Base-by-base conservation (phyloP, 2,797 vertebrate genomes). In the Saxicola maurus region DNA sequence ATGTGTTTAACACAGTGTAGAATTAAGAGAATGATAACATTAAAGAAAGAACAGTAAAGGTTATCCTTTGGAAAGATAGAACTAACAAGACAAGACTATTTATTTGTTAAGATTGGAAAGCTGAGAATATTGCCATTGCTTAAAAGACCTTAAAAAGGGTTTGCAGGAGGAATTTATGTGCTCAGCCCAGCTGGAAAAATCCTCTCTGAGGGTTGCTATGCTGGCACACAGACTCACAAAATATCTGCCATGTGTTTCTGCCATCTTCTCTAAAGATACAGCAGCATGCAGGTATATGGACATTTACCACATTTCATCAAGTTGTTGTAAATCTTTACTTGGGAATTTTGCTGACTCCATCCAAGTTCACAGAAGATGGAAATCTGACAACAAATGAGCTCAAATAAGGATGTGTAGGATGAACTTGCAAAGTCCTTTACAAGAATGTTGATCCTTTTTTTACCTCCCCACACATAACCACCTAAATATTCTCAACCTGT, bases 1-100 rank as follows among this genome's bases (percentile, higher is more conserved):
- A 8, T 38, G 48, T n/a, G 8, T n/a, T 2, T 33, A 57, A 40
- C 9, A 73, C 3, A 43, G 0, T 1, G 6, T 20, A 48, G 46
- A 21, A 31, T 77, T 60, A 45, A 79, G 23, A 62, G 30, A 62
- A 56, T 25, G 2, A 5, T 18, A 35, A 2, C 0, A 0, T 31
- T 17, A 42, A 80, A 81, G 24, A 25, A 53, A 75, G 35, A 85
- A 49, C 2, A 17, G 13, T 16, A 62, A 37, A 56, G 1, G 14
- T 64, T 64, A 53, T 52, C 18, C 11, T 49, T 67, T 49, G 18
- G 24, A 51, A 76, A 87, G 20, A 21, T 17, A 16, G 4, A 42
- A 17, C 31, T 10, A 53, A 25, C 2, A 40, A 51, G 37, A 33
- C 4, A 55, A 66, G 6, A 35, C 9, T 28, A 17, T 56, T 73